phyloP scores from a whole-genome alignment of 2,888 invertebrate genomes.

The Perizoma flavofasciatum region DNA sequence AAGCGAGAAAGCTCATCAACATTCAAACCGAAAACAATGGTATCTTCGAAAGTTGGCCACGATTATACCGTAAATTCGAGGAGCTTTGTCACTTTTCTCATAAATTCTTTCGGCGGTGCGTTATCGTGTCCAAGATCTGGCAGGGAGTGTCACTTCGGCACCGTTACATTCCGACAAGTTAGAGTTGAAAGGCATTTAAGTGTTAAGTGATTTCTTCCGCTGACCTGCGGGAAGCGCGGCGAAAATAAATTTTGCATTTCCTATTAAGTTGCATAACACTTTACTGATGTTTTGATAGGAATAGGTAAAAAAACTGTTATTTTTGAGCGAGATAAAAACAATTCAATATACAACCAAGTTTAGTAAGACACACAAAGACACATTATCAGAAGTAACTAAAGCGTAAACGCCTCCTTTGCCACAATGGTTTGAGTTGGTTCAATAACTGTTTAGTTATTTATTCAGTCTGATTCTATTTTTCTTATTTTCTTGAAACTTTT shows the following conservation, averaged over 20 bases:
- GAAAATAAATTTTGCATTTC: constrained; percentile 11
- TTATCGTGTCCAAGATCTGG: constrained; percentile 33
- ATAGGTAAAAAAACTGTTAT: neutral
- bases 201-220: constrained; percentile 26
- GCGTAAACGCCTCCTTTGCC: too few species aligned
- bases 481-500: too few species aligned
- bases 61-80: constrained; percentile 27
- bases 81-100: constrained; percentile 36
- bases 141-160: neutral
- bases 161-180: constrained; percentile 19
- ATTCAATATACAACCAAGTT: too few species aligned
- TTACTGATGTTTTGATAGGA: constrained; percentile 5
- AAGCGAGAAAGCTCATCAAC: constrained; percentile 14
- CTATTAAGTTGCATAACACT: constrained; percentile 14
- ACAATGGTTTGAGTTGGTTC: too few species aligned
- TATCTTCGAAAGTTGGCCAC: constrained; percentile 30
- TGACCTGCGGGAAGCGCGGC: constrained; percentile 9
- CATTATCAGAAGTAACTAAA: too few species aligned
- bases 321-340: neutral
- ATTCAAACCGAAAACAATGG: constrained; percentile 25
- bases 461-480: too few species aligned
- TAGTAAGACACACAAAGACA: too few species aligned
- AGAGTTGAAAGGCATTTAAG: constrained; percentile 13
- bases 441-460: too few species aligned
- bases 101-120: constrained; percentile 37